Conservation (phyloP, 2,888 invertebrate species). For the Terebella lapidaria region DNA sequence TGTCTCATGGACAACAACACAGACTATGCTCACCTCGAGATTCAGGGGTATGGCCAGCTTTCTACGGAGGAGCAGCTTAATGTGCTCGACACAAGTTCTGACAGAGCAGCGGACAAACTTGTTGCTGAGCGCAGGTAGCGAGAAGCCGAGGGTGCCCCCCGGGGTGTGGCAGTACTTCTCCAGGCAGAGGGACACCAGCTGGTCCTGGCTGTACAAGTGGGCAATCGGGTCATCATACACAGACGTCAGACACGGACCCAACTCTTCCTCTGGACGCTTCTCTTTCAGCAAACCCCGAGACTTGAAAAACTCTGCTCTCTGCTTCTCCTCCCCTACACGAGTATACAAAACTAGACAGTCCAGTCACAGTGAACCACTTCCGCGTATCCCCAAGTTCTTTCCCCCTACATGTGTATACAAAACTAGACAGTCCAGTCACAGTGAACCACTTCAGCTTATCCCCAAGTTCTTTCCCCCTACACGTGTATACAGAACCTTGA, state of each 20-base stretch:
- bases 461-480: background rate
- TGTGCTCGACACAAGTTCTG: constrained; percentile 40
- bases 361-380: background rate
- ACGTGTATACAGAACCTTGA: background rate
- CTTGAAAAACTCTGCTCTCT: constrained; percentile 46
- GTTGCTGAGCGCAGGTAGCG: constrained; percentile 32
- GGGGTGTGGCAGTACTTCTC: constrained; percentile 42
- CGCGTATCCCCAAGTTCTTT: background rate
- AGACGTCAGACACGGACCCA: constrained; percentile 31
- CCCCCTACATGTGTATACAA: background rate
- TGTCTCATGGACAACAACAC: too few relatives aligned
- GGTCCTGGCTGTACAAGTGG: constrained; percentile 44
- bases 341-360: background rate
- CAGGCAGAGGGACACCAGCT: constrained; percentile 45
- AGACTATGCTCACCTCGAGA: constrained; percentile 19
- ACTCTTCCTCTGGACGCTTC: constrained; percentile 27
- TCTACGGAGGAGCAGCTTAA: constrained; percentile 37
- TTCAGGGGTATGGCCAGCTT: constrained; percentile 34
- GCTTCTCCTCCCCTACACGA: constrained; percentile 50
- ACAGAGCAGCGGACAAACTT: constrained; percentile 50
- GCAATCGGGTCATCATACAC: constrained; percentile 40
- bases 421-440: background rate
- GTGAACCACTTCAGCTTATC: background rate
- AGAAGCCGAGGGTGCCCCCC: too few relatives aligned
- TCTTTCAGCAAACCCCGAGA: constrained; percentile 37